Evolutionary conservation across 37 sponge, comb jelly and placozoan species (phyloP), one percentile per base, ranked within the genome.

Genomic region (Haliclona indistincta): DNA sequence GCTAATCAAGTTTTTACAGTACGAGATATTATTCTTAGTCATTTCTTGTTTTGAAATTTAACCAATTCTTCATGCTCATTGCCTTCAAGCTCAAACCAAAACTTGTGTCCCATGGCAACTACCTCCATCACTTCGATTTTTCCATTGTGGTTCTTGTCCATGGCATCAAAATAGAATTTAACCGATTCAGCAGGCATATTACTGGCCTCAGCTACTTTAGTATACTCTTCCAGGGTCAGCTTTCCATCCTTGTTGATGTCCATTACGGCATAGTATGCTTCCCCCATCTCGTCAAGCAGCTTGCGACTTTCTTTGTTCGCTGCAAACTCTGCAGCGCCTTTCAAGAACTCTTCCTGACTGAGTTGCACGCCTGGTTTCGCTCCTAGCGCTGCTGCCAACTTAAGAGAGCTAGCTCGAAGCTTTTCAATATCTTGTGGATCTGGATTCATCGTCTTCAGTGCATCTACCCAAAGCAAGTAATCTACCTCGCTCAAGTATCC

Each of bases 41-140:
- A n/a, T n/a, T n/a, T n/a, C n/a, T n/a, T n/a, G n/a, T n/a, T n/a
- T n/a, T n/a, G n/a, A n/a, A n/a, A n/a, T n/a, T n/a, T n/a, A n/a
- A n/a, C n/a, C n/a, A n/a, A n/a, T n/a, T n/a, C n/a, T n/a, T n/a
- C n/a, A n/a, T n/a, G n/a, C n/a, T n/a, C n/a, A n/a, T n/a, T n/a
- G n/a, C n/a, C 49, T 47, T 70, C 52, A 4, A 70, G 71, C 5
- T 25, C 43, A 51, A 42, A 70, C 71, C 71, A 70, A 47, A 70
- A 70, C 52, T 70, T 70, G 13, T 47, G 49, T 7, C 34, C 38
- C 49, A 28, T 4, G 7, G 39, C 71, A 49, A 35, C 13, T 5
- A 47, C 5, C 33, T 70, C 71, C 33, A 43, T 70, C 4, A 17
- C 8, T 28, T 70, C 52, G 10, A 70, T 70, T 43, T 70, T 70